Base-by-base conservation (phyloP, 2,797 vertebrate genomes). In the Pantherophis vulpinus region DNA sequence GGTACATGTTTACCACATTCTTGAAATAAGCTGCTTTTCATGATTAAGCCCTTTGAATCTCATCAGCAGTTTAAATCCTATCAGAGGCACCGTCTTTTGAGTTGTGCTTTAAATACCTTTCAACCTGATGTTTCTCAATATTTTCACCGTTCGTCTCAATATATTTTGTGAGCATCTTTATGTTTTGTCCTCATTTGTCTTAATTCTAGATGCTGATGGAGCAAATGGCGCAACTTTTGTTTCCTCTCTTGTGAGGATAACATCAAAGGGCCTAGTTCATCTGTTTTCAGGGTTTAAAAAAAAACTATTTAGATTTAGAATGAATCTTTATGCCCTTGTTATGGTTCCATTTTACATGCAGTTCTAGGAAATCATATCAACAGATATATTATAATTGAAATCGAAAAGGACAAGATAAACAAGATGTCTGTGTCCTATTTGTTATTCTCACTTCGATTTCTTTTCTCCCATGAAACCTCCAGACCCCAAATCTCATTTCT, bases 11-110 rank as follows among this genome's bases (percentile, higher is more conserved):
- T 93, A 95, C 0, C 2, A 95, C 94, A 59, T 58, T 96, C 95
- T 93, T 94, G 83, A 88, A 95, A 96, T 97, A 97, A 97, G 96
- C 96, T 96, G 94, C 95, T 98, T 97, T 97, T 94, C 94, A 94
- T 96, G 96, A 96, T 96, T 97, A 98, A 97, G 95, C 96, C 91
- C 92, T 93, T 86, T 93, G 94, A 98, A 97, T 97, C 95, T 92
- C 91, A 95, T 88, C 95, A 95, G 88, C 95, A 95, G 93, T 92
- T 93, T 96, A 95, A 97, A 97, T 96, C 96, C 96, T 97, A 97
- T 97, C 97, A 94, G 96, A 97, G 96, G 87, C 88, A 95, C 97
- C 95, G 96, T 97, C 96, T 97, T 94, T 93, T 97, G 92, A 94
- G 97, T 96, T 97, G 95, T 95, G 94, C 96, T 97, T 97, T 97